Conservation (phyloP, 92 coral and sea anemone genomes). For the Palythoa grandiflora region DNA sequence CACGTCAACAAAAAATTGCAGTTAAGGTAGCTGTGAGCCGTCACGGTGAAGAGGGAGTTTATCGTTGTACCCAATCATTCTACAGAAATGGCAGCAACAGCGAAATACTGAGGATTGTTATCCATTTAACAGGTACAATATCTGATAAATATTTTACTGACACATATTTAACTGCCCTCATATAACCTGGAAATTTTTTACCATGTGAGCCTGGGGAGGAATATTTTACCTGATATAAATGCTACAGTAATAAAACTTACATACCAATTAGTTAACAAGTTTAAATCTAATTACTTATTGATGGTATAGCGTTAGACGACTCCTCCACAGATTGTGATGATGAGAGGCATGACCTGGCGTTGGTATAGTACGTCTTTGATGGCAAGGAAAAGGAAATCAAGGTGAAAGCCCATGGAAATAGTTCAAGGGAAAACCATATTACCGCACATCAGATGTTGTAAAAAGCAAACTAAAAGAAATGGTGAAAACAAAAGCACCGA, state of each 20-base stretch:
- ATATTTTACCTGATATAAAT: too few relatives aligned
- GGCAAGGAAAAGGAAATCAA: conserved; percentile 56
- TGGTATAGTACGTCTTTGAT: conserved; percentile 60
- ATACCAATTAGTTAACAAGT: too few relatives aligned
- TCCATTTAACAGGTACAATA: conserved; percentile 51
- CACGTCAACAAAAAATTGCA: conserved; percentile 20
- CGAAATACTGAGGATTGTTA: conserved; percentile 53
- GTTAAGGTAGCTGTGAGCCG: conserved; percentile 43
- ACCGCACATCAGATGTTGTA: conserved; percentile 57
- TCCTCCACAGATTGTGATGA: too few relatives aligned
- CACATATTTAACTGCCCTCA: background rate
- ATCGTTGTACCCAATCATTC: conserved; percentile 43
- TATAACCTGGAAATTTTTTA: conserved; percentile 13
- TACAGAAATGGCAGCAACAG: conserved; percentile 61
- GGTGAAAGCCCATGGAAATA: conserved; percentile 58
- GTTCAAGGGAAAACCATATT: conserved; percentile 30
- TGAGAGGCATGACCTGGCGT: background rate
- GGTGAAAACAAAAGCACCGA: conserved; percentile 39
- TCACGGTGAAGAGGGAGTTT: conserved; percentile 50
- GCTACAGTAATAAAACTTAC: too few relatives aligned
- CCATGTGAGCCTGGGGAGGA: conserved; percentile 11
- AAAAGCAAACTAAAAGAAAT: conserved; percentile 51
- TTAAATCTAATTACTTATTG: too few relatives aligned
- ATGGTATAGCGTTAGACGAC: too few relatives aligned
- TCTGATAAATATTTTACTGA: conserved; percentile 6